Base-by-base conservation (phyloP, 1,140 invertebrate genomes). In the Papilio aristodemus region DNA sequence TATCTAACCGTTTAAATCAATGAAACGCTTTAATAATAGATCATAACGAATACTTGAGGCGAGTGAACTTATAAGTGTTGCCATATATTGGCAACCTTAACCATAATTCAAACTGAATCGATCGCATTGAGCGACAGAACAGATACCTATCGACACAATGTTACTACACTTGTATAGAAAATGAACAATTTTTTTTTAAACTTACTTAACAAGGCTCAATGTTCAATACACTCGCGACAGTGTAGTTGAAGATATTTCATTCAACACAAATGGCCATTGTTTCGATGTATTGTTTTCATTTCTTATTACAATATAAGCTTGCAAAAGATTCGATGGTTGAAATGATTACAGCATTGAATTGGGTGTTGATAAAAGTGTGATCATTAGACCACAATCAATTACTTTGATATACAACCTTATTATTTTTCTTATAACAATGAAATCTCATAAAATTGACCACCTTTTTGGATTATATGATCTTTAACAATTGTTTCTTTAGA, bases 301-400 rank as follows among this genome's bases (percentile, higher is more conserved):
- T 22, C 4, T 50, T 50, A 50, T 50, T 50, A 50, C 46, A 50
- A 50, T 50, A 50, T 50, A 50, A 50, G 46, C 46, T 50, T 50
- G 46, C 46, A 50, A 50, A 50, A 50, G 46, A 50, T 50, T 50
- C 19, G 17, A 50, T 50, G 46, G 46, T 50, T 17, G 46, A 50
- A 50, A 50, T 22, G 46, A 50, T 50, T 50, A 22, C 46, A 11
- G 46, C 22, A 50, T 50, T 50, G 46, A 22, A 50, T 50, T 50
- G 46, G 3, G 22, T 46, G 17, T 50, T 50, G 14, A 11, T 50
- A 50, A 22, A 22, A 50, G 19, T 50, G 46, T 50, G 46, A 50
- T 43, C 19, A 46, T 46, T 17, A 2, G 46, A 22, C 2, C 10
- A 50, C 17, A 50, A 46, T 46, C 14, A 46, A 50, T 50, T 50